Evolutionary conservation across 2,797 vertebrate genomes (phyloP).

Genomic region (Pantherophis vulpinus): DNA sequence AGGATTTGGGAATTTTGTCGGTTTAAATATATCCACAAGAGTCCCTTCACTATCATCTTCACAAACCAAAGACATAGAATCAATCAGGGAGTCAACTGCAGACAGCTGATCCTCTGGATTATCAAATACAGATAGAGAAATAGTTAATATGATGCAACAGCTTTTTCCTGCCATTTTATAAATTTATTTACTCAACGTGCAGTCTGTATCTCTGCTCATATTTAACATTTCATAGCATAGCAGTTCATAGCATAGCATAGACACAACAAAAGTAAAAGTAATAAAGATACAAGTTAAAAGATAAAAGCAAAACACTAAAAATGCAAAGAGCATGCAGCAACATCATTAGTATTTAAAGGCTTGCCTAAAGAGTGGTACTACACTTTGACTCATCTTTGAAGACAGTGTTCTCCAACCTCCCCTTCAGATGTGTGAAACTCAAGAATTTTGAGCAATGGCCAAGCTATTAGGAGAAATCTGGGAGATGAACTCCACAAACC

Average conservation of each 20-base stretch:
- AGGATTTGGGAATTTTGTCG: constrained; percentile 88
- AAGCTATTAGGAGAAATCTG: not conserved
- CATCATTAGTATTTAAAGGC: not conserved
- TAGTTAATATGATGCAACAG: constrained; percentile 17
- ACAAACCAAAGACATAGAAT: constrained; percentile 89
- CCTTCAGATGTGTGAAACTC: not conserved
- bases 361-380: not conserved
- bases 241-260: not conserved
- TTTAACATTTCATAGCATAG: not conserved
- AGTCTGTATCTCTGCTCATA: not conserved
- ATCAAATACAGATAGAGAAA: constrained; percentile 41
- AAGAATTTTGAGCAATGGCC: not conserved
- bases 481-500: not conserved
- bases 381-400: not conserved
- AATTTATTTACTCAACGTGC: not conserved
- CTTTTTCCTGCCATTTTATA: not conserved
- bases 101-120: constrained; percentile 81
- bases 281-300: not conserved
- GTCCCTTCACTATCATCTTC: constrained; percentile 75
- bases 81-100: constrained; percentile 87
- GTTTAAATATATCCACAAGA: constrained; percentile 82
- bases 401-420: not conserved
- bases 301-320: not conserved
- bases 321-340: not conserved
- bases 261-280: not conserved